Evolutionary conservation across 2,797 vertebrate species (phyloP).

Genomic region (Gambusia yucatana): DNA sequence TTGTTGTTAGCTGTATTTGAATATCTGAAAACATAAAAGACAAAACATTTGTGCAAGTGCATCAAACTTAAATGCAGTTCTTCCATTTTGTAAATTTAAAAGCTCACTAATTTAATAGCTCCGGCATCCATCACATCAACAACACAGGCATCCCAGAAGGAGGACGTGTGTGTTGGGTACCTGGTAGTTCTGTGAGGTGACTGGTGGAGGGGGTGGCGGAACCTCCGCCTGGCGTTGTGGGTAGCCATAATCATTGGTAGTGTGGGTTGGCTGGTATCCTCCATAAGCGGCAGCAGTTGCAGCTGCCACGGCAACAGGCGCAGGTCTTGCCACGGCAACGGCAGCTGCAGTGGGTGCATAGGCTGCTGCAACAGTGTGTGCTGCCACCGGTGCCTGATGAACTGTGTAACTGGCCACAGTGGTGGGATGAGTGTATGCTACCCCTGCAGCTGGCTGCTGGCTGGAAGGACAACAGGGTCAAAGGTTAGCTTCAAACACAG

Average conservation of each 20-base stretch:
- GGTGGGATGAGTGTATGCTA: slow-evolving; percentile 97
- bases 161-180: slow-evolving; percentile 66
- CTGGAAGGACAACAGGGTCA: slow-evolving; percentile 67
- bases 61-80: background rate
- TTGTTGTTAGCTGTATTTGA: background rate
- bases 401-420: slow-evolving; percentile 99
- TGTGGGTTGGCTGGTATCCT: slow-evolving; percentile 91
- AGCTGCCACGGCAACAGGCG: slow-evolving; percentile 91
- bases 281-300: slow-evolving; percentile 94
- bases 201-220: slow-evolving; percentile 94
- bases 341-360: slow-evolving; percentile 94
- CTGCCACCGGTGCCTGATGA: slow-evolving; percentile 95
- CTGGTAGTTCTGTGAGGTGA: slow-evolving; percentile 98
- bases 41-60: background rate
- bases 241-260: slow-evolving; percentile 93
- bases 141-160: background rate
- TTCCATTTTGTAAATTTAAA: background rate
- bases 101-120: background rate
- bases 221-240: slow-evolving; percentile 95
- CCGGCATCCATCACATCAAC: background rate
- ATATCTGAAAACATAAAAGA: background rate
- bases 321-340: slow-evolving; percentile 92
- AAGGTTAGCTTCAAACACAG: background rate
- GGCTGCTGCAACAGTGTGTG: slow-evolving; percentile 94
- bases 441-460: slow-evolving; percentile 94